Base-by-base conservation (phyloP, 1,140 invertebrate species). In the Aphidius ervi region DNA sequence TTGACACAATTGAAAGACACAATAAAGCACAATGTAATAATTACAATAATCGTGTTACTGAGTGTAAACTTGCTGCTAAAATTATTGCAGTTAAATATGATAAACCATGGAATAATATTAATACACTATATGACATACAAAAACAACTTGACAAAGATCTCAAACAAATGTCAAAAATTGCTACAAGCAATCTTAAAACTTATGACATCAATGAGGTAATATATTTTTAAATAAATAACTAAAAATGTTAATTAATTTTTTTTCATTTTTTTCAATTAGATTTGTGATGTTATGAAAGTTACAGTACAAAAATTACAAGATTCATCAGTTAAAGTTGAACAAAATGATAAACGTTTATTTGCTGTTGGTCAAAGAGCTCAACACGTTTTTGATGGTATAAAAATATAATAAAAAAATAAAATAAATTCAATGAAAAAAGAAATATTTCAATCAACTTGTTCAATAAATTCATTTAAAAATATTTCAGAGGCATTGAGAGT, bases 11-110 rank as follows among this genome's bases (percentile, higher is more conserved):
- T 68, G 88, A 88, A 0, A 87, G 90, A 70, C 86, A 91, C 64
- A 98, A 99, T 74, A 99, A 99, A 83, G 97, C 95, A 4, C 91
- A 93, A 6, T 92, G 91, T 0, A 82, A 82, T 10, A 87, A 96
- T 72, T 99, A 88, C 74, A 99, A 99, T 80, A 86, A 87, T 60
- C 82, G 98, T 61, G 96, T 99, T 8, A 88, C 91, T n/a, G 95
- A 98, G 82, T 98, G 95, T 73, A 85, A 92, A 64, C 74, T 98
- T 9, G 94, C 93, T 20, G 87, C 92, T 9, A 89, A 94, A 84
- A 88, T 92, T 80, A 74, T 57, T 9, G 62, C 58, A 53, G 60
- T 61, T 40, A 48, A 49, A 39, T 42, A 46, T 55, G 9, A 46
- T 37, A 43, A 47, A 6, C 9, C 56, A 52, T 50, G 54, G 53